Base-by-base conservation (phyloP, 2,113 vertebrate species). In the Speoplatyrhinus poulsoni region DNA sequence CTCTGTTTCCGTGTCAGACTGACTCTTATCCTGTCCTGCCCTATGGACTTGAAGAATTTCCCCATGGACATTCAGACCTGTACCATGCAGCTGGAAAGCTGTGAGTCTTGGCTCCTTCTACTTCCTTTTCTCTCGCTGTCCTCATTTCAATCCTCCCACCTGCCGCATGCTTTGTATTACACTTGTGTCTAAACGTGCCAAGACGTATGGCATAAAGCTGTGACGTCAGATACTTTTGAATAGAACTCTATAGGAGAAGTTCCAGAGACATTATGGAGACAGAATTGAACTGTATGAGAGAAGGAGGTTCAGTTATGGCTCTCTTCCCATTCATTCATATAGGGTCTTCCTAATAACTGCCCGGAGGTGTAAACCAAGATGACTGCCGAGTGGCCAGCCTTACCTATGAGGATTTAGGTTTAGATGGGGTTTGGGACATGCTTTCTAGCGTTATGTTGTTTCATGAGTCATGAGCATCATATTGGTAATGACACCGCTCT, bases 31-130 rank as follows among this genome's bases (percentile, higher is more conserved):
- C 90, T 98, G 65, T 97, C 95, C 85, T 98, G 96, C 85, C 96
- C 95, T 62, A 98, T 97, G 96, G 95, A 98, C 83, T 94, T 98
- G 89, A 97, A 97, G 93, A 97, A 98, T 89, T 98, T 98, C 88
- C 96, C 96, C 67, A 97, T 97, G 96, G 96, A 98, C 81, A 96
- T 95, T 88, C 96, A 98, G 90, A 98, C 95, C 0, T 98, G 95
- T 84, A 95, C 94, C 4, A 98, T 97, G 96, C 95, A 98, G 90
- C 92, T 98, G 77, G 96, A 98, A 87, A 97, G 96, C 88, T 97
- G 96, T 98, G 92, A 96, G 96, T 96, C 81, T 68, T 75, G 19
- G 61, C 67, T 57, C 81, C 60, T 62, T 82, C 65, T 62, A 26
- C 50, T 53, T 67, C 63, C 66, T 65, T 77, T 76, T 70, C 54